phyloP scores from a whole-genome alignment of 2,797 vertebrate species.

The Bufotes viridis region DNA sequence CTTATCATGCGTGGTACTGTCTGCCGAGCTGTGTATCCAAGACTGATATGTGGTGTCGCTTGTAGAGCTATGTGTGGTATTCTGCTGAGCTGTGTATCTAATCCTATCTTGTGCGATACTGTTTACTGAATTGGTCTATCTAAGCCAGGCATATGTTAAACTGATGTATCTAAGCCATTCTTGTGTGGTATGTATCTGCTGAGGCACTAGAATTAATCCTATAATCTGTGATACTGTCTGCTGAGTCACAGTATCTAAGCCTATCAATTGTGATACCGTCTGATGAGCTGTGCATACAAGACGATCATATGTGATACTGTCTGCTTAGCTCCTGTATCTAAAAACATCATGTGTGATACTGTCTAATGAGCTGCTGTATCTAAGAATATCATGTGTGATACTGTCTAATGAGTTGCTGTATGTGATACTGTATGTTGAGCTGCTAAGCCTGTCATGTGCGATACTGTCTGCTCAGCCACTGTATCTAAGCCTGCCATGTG shows the following conservation, averaged over 20 bases:
- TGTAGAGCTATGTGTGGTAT: too few species aligned
- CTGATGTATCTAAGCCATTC: not conserved
- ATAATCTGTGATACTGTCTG: not conserved
- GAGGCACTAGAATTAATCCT: not conserved
- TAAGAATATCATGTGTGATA: not conserved
- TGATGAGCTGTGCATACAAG: too few species aligned
- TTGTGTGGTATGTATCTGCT: not conserved
- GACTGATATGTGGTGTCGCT: too few species aligned
- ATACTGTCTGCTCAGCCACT: not conserved
- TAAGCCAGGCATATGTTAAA: too few species aligned
- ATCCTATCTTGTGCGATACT: not conserved
- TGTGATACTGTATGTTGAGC: not conserved
- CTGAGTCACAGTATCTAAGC: not conserved
- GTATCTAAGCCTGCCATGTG: not conserved
- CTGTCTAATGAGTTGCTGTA: not conserved
- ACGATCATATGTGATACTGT: too few species aligned
- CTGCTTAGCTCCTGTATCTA: too few species aligned
- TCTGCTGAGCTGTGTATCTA: not conserved
- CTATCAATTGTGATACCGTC: not conserved
- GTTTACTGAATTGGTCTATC: not conserved
- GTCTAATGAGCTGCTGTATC: too few species aligned
- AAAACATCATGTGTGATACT: too few species aligned
- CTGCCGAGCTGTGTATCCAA: not conserved
- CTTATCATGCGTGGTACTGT: too few species aligned
- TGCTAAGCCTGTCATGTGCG: not conserved